Evolutionary conservation across 2,797 vertebrate genomes (phyloP).

Genomic region (Catostomus latipinnis): DNA sequence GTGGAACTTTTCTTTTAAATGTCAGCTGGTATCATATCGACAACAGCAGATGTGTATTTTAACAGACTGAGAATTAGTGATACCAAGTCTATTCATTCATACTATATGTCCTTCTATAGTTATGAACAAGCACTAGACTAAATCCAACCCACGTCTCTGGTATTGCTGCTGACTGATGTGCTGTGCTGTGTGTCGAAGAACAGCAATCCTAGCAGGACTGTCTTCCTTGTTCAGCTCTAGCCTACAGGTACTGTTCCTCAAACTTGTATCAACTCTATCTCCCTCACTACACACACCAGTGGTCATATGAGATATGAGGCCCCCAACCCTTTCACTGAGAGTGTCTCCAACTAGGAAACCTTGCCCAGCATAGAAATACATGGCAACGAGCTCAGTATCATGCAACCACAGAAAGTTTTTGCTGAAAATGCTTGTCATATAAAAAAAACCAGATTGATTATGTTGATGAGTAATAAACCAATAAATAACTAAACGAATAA

Average conservation of each 20-base stretch:
- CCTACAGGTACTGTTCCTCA: conserved; percentile 39
- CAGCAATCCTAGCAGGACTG: conserved; percentile 17
- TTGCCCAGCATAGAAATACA: conserved; percentile 2
- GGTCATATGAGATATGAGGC: conserved; percentile 14
- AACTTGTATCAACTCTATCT: conserved; percentile 31
- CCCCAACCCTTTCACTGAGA: not conserved
- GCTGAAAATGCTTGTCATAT: not conserved
- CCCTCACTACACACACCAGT: conserved; percentile 13
- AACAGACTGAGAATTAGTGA: too few relatives aligned
- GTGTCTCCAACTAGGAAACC: not conserved
- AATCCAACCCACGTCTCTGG: conserved; percentile 43
- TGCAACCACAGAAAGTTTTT: not conserved
- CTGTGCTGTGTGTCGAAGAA: conserved; percentile 26
- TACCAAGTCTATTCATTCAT: not conserved
- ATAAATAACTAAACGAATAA: not conserved
- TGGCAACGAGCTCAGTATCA: not conserved
- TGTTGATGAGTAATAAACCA: conserved; percentile 2
- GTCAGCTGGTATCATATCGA: too few relatives aligned
- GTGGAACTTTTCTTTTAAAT: too few relatives aligned
- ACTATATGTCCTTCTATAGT: not conserved
- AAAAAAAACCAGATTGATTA: not conserved
- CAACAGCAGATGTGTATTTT: not conserved
- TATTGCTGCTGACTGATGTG: conserved; percentile 36
- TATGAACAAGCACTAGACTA: not conserved
- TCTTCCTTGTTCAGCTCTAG: conserved; percentile 26